Percentiles rank a stretch among this genome's conserved stretches.
These are phyloP conservation scores for Acanthornis magna DNA, from an alignment of 2,797 vertebrate genomes.

Conservation along the genomic window DNA sequence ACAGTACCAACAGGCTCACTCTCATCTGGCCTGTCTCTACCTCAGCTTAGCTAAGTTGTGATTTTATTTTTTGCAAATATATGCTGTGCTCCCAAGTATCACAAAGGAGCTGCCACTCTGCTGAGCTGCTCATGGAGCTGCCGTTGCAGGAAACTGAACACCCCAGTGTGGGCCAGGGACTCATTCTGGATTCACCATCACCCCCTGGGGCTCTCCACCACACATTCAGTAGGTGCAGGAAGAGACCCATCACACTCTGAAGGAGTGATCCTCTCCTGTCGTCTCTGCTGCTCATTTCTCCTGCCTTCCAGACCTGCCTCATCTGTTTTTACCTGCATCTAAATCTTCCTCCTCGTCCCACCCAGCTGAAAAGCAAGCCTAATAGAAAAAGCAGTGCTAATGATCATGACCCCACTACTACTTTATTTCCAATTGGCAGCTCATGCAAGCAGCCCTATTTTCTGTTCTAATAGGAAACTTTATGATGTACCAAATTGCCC, in stretches of 20 bases:
- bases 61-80: neutral
- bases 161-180: neutral
- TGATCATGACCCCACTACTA: neutral
- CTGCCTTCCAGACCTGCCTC: neutral
- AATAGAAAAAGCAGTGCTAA: slow-evolving; percentile 26
- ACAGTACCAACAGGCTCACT: neutral
- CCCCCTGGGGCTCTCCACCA: neutral
- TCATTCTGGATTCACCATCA: neutral
- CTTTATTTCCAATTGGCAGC: slow-evolving; percentile 67
- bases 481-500: slow-evolving; percentile 61
- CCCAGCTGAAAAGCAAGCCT: neutral
- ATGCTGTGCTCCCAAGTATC: neutral
- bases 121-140: neutral
- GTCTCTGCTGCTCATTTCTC: neutral
- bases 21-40: neutral
- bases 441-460: slow-evolving; percentile 48
- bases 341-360: neutral
- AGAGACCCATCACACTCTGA: neutral
- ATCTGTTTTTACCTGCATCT: neutral
- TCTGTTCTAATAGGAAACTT: slow-evolving; percentile 57
- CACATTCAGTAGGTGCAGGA: neutral
- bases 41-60: neutral
- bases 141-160: neutral
- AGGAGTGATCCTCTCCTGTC: neutral
- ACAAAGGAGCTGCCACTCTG: neutral